phyloP scores from a whole-genome alignment of 2,888 invertebrate species.

The Herminia tarsipennalis region DNA sequence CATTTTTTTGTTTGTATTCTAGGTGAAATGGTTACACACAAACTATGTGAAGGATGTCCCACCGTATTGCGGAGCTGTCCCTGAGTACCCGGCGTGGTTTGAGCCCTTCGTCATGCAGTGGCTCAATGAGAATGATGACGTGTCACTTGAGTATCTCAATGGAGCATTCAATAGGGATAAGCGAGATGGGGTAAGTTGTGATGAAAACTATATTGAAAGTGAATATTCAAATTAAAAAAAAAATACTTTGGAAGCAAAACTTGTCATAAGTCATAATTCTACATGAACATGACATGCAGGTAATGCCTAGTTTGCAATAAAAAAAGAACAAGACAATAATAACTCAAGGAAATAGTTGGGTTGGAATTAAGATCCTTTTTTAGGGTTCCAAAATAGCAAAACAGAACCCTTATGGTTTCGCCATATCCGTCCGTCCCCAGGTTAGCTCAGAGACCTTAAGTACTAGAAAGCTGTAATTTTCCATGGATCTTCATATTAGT shows the following conservation, averaged over 20 bases:
- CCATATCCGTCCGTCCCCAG: no score
- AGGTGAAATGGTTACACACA: conserved; percentile 98
- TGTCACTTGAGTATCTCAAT: conserved; percentile 98
- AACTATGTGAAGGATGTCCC: conserved; percentile 99
- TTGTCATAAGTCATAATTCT: no score
- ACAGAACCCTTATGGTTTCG: no score
- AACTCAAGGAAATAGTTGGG: no score
- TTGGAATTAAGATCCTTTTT: no score
- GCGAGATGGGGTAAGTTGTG: conserved; percentile 93
- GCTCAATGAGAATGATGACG: conserved; percentile 99
- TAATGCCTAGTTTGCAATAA: no score
- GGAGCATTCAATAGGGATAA: conserved; percentile 99
- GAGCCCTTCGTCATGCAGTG: conserved; percentile 99
- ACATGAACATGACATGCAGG: no score
- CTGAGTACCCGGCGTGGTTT: conserved; percentile 99
- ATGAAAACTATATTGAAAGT: neutral
- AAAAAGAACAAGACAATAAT: no score
- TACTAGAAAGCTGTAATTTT: no score
- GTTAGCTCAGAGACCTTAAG: no score
- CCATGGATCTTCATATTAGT: no score
- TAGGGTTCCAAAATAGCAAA: no score
- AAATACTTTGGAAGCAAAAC: neutral
- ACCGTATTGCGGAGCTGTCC: conserved; percentile 98
- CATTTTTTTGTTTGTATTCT: conserved; percentile 2
- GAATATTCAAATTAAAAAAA: neutral